phyloP scores from a whole-genome alignment of 2,113 vertebrate species.

The Nerophis ophidion region DNA sequence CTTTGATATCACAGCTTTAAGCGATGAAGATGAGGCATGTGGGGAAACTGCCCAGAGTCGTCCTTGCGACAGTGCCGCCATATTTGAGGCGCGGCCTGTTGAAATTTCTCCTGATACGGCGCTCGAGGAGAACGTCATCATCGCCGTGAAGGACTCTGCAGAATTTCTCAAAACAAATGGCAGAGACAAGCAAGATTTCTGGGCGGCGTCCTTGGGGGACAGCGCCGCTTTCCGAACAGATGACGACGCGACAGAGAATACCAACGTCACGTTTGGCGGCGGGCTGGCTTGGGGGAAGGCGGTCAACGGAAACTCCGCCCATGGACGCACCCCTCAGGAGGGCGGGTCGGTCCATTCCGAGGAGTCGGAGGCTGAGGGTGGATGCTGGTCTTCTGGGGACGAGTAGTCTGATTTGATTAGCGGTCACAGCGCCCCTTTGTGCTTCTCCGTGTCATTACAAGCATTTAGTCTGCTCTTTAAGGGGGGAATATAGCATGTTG shows the following conservation, averaged over 20 bases:
- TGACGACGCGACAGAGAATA: slow-evolving; percentile 22
- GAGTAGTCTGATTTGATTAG: slow-evolving; percentile 22
- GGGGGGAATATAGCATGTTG: too few species aligned
- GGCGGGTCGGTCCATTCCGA: slow-evolving; percentile 50
- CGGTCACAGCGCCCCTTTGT: background rate
- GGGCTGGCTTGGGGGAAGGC: slow-evolving; percentile 27
- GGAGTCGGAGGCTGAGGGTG: slow-evolving; percentile 62
- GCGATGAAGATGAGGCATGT: slow-evolving; percentile 4
- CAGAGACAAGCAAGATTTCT: slow-evolving; percentile 52
- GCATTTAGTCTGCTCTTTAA: background rate
- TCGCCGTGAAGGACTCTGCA: slow-evolving; percentile 24
- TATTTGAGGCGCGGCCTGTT: background rate
- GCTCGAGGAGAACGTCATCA: slow-evolving; percentile 20
- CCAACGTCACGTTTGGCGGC: slow-evolving; percentile 34
- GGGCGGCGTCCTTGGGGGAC: slow-evolving; percentile 47
- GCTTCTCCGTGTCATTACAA: background rate
- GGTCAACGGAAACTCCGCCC: slow-evolving; percentile 36
- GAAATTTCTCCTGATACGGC: slow-evolving; percentile 21
- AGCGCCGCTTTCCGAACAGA: slow-evolving; percentile 49
- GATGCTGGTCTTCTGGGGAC: slow-evolving; percentile 68
- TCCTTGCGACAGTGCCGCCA: background rate
- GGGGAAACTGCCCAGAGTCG: slow-evolving; percentile 9
- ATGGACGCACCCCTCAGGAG: background rate
- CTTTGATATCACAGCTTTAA: slow-evolving; percentile 5
- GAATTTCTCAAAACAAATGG: slow-evolving; percentile 30